phyloP scores from a whole-genome alignment of 2,797 vertebrate genomes.

The Pachyuromys duprasi region DNA sequence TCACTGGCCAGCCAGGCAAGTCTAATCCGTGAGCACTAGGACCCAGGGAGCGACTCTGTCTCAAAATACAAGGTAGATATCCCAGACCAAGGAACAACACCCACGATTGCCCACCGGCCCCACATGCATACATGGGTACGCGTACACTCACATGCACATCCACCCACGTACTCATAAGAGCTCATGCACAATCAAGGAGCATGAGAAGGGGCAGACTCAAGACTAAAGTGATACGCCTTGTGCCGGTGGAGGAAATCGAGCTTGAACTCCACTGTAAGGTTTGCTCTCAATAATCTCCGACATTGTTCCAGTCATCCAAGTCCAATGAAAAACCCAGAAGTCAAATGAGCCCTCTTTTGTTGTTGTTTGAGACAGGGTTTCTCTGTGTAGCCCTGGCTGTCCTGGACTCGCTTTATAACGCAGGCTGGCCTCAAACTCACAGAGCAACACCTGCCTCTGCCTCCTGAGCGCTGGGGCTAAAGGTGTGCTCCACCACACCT shows the following conservation, averaged over 20 bases:
- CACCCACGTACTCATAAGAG: background rate
- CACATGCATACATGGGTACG: background rate
- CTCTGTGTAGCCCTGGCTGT: too few species aligned
- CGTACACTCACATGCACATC: background rate
- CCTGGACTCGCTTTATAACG: too few species aligned
- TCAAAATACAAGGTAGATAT: background rate
- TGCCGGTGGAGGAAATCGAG: background rate
- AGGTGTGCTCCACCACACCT: too few species aligned
- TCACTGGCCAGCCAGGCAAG: background rate
- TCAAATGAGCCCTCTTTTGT: background rate
- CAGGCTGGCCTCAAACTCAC: too few species aligned
- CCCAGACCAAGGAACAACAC: background rate
- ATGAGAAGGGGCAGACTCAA: background rate
- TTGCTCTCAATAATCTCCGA: constrained; percentile 16
- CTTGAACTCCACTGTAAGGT: constrained; percentile 26
- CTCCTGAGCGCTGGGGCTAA: too few species aligned
- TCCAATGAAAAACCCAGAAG: background rate
- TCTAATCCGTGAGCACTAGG: background rate
- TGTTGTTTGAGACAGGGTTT: too few species aligned
- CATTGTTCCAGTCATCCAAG: too few species aligned
- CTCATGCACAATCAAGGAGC: background rate
- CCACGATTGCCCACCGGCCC: background rate
- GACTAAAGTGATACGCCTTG: background rate
- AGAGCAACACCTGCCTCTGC: too few species aligned
- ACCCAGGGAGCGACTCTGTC: background rate